Evolutionary conservation across 2,113 vertebrate species (phyloP), one percentile per base, ranked within the genome.

Genomic region (Lampris incognitus): DNA sequence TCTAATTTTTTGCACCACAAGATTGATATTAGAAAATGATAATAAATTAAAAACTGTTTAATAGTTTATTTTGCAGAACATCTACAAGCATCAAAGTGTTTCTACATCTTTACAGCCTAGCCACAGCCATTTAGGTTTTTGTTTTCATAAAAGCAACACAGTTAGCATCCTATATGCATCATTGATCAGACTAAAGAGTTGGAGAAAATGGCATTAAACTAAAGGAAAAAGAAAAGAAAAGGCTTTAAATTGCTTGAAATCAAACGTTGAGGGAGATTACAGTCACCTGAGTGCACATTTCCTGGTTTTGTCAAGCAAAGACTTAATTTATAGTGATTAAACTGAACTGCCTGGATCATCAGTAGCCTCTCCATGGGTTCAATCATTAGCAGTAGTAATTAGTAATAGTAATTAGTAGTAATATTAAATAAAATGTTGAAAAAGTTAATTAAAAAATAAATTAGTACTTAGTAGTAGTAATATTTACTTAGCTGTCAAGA

Each of bases 401-500:
- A 24, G 24, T 24, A 24, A 24, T 24, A 24, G 24, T 24, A 24
- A 24, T 24, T 24, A 24, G 24, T 24, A 24, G 24, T 24, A 24
- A 24, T 24, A 24, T 24, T 24, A 24, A 24, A 24, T 24, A 24
- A 24, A 24, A 24, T 24, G 24, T 24, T 24, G 24, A 24, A 24
- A 24, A 24, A 24, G 24, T 24, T 24, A 24, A 24, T 24, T 24
- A 24, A 24, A 24, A 24, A 24, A 24, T 24, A 24, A 24, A 24
- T 24, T 24, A 24, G 24, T 24, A 24, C 24, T 24, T 24, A 24
- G 0, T 24, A 24, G 24, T 24, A 24, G 4, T 50, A 48, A 0
- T 37, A 60, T n/a, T 60, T 48, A 37, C 24, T 9, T n/a, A 40
- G n/a, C 75, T 83, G 63, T 76, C 74, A 65, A 37, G 65, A 38